A percentile compares a stretch with the other conserved stretches of the same genome.
phyloP scores from a whole-genome alignment of 1,140 invertebrate species.

The Cydia amplana region DNA sequence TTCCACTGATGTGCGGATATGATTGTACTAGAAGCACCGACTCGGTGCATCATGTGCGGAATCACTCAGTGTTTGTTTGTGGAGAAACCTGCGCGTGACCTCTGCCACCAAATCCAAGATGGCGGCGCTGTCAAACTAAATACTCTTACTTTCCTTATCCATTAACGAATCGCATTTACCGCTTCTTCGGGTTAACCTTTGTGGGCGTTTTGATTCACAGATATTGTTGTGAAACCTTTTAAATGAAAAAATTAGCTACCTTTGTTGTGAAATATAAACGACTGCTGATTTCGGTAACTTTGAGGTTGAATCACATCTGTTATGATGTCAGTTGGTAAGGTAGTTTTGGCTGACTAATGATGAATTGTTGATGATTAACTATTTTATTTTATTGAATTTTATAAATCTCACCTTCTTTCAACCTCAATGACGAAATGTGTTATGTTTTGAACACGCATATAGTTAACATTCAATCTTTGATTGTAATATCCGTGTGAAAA shows the following conservation, averaged over 20 bases:
- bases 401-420: not conserved
- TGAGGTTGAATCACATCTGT: constrained; percentile 7
- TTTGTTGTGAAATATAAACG: constrained; percentile 36
- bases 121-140: constrained; percentile 63
- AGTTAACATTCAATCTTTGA: not conserved
- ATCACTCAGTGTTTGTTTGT: constrained; percentile 55
- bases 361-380: not conserved
- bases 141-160: constrained; percentile 59
- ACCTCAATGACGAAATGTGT: not conserved
- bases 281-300: constrained; percentile 34
- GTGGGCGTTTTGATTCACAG: constrained; percentile 37
- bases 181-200: constrained; percentile 42
- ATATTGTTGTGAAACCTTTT: constrained; percentile 47
- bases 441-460: not conserved
- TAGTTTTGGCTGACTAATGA: not conserved
- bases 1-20: not conserved
- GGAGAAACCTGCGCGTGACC: constrained; percentile 63
- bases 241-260: constrained; percentile 41
- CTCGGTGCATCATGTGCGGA: constrained; percentile 52
- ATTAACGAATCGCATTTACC: constrained; percentile 48
- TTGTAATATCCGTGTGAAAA: not conserved
- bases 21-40: not conserved
- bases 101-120: constrained; percentile 68
- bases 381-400: not conserved
- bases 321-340: not conserved